Base-by-base conservation (phyloP, 2,888 invertebrate species). In the Papilio demoleus region DNA sequence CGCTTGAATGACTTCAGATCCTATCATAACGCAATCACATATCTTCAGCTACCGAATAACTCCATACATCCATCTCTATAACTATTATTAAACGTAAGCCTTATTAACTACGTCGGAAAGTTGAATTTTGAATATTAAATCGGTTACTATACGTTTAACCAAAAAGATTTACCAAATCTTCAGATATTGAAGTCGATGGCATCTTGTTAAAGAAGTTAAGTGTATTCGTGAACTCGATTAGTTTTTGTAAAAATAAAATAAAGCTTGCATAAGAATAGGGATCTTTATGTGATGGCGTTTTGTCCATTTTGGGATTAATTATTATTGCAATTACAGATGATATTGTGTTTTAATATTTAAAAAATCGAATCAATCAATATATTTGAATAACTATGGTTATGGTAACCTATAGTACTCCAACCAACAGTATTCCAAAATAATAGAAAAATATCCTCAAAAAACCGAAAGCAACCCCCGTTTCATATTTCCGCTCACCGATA, bases 21-120 rank as follows among this genome's bases (percentile, higher is more conserved):
- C 92, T 88, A 92, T 92, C 92, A 92, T 90, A 92, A 89, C 88
- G 90, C 88, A 90, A 90, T 92, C 86, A 88, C 86, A 90, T 89
- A 87, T 86, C 84, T 80, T 75, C 74, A 74, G 72, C 71, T 71
- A 69, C 50, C 66, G 60, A 75, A 81, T 70, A 76, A 50, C 71
- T 81, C 86, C 76, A 88, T 71, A 67, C 86, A 86, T 75, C 78
- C 72, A 81, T 53, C 67, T 69, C n/a, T 42, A 47, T 50, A 5
- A 14, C 42, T 42, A 36, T 45, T 67, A 27, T n/a, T 36, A 40
- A 68, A 59, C 77, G 53, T 77, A 74, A 80, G 83, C 87, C 80
- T 77, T 88, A 83, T 61, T 6, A 11, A 36, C n/a, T 5, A 38
- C 38, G 47, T 12, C 40, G 70, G 77, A 73, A 65, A 73, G 70